These are phyloP conservation scores for Acrossocheilus fasciatus DNA, from an alignment of 2,797 vertebrate species.

Conservation along the genomic window DNA sequence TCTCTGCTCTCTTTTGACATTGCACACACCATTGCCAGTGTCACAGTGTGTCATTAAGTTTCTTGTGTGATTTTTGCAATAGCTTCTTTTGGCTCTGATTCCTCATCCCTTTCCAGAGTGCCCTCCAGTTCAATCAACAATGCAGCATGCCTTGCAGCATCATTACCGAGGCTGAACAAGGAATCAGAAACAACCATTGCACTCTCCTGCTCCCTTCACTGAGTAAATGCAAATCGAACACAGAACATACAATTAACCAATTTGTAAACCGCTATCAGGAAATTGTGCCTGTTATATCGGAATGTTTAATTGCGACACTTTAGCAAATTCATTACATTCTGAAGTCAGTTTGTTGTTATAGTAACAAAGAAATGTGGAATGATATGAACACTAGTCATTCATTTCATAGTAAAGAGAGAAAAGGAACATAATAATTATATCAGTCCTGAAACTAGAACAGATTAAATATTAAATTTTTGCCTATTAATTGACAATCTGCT, in stretches of 20 bases:
- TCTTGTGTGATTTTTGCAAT: conserved; percentile 52
- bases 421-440: neutral
- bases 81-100: conserved; percentile 38
- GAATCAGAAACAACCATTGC: conserved; percentile 53
- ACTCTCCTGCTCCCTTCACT: conserved; percentile 27
- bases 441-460: conserved; percentile 16
- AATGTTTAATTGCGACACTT: conserved; percentile 66
- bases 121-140: conserved; percentile 44
- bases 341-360: conserved; percentile 66
- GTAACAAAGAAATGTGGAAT: conserved; percentile 62
- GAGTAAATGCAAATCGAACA: conserved; percentile 48
- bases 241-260: conserved; percentile 54
- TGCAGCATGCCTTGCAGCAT: conserved; percentile 28
- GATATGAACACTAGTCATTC: conserved; percentile 58
- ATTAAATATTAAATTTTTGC: conserved; percentile 31
- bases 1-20: conserved; percentile 46
- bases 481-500: conserved; percentile 41
- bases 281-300: conserved; percentile 62
- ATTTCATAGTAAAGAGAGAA: conserved; percentile 27
- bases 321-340: conserved; percentile 68
- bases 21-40: conserved; percentile 38
- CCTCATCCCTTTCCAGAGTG: conserved; percentile 42
- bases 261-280: conserved; percentile 61
- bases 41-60: conserved; percentile 49
- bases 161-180: conserved; percentile 51